phyloP scores from a whole-genome alignment of 23 tunicate species.

The Oikopleura albicans region DNA sequence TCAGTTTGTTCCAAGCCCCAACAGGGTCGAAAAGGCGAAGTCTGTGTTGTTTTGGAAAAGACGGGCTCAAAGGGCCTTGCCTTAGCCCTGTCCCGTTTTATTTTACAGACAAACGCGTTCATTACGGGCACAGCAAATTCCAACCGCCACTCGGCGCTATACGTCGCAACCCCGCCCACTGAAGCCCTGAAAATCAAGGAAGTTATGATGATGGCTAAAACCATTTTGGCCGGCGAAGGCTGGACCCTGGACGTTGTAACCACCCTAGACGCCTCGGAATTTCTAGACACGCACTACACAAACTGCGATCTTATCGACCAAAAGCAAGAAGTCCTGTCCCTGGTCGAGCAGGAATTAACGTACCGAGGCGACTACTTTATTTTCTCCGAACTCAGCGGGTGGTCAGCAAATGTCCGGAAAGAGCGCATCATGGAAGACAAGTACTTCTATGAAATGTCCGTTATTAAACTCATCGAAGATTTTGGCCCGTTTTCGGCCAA shows the following conservation, averaged over 20 bases:
- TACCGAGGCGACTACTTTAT: not conserved
- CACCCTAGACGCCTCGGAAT: not conserved
- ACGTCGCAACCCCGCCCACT: not conserved
- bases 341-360: not conserved
- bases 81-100: not conserved
- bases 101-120: not conserved
- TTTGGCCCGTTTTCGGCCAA: not conserved
- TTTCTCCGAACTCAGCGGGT: not conserved
- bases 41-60: not conserved
- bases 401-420: not conserved
- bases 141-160: not conserved
- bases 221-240: not conserved
- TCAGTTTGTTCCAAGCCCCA: not conserved
- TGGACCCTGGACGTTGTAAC: not conserved
- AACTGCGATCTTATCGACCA: not conserved
- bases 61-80: not conserved
- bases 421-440: slow-evolving; percentile 1
- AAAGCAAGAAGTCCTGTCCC: not conserved
- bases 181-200: not conserved
- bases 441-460: not conserved
- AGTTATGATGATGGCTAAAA: not conserved
- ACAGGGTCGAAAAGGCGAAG: not conserved
- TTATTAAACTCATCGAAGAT: not conserved
- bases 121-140: not conserved
- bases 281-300: not conserved